A percentile compares a stretch with the other conserved stretches of the same genome.
Conservation (phyloP, 2,113 vertebrate species). For the Chaetura pelagica region DNA sequence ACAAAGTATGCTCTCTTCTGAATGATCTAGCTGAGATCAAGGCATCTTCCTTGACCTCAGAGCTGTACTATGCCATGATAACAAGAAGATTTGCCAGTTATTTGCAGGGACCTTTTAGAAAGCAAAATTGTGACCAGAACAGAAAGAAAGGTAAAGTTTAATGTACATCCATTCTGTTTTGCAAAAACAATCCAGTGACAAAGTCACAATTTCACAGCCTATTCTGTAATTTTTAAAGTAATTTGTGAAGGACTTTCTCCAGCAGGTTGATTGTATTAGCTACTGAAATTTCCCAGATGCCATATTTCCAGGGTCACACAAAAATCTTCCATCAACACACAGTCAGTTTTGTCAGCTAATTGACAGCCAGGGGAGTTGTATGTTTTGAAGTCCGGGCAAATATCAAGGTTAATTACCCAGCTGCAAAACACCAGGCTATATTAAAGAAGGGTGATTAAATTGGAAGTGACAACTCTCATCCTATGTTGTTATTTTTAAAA, state of each 20-base stretch:
- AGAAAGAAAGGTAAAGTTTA: background rate
- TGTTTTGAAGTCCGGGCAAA: conserved; percentile 24
- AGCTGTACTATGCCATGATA: background rate
- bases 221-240: background rate
- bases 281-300: conserved; percentile 12
- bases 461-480: background rate
- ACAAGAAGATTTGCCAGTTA: background rate
- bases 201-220: background rate
- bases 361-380: conserved; percentile 44
- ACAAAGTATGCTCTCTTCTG: background rate
- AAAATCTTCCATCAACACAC: background rate
- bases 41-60: background rate
- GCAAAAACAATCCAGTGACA: background rate
- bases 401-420: conserved; percentile 63
- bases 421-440: background rate
- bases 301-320: background rate
- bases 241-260: background rate
- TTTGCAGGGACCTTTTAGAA: background rate
- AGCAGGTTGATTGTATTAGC: background rate
- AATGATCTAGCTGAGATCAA: background rate
- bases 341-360: background rate
- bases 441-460: conserved; percentile 43
- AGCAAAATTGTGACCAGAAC: background rate
- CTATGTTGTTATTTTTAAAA: conserved; percentile 26
- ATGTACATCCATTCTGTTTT: background rate